A percentile compares a stretch with the other conserved stretches of the same genome.
phyloP scores from a whole-genome alignment of 2,888 invertebrate genomes.

The Brachynemurus nebulosus region DNA sequence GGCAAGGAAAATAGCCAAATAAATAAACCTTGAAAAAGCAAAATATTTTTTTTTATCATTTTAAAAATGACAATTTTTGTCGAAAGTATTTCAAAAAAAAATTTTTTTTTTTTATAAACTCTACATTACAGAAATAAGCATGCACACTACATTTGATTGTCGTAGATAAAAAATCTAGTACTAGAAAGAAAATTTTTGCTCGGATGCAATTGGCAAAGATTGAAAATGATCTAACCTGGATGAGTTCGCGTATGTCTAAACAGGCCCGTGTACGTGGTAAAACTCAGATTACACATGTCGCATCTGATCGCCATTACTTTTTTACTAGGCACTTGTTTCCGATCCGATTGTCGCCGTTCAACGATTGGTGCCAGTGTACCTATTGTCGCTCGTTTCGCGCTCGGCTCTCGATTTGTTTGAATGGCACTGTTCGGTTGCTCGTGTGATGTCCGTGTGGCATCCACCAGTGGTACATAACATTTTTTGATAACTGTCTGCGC shows the following conservation, averaged over 20 bases:
- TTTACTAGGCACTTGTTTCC: conserved; percentile 8
- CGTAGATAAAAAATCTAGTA: neutral
- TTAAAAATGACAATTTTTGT: too few relatives aligned
- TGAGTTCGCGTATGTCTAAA: conserved; percentile 17
- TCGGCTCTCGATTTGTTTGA: neutral
- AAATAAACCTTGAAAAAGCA: too few relatives aligned
- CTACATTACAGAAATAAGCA: neutral
- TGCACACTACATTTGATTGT: neutral
- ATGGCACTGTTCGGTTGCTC: neutral
- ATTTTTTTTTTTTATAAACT: neutral
- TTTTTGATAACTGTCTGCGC: too few relatives aligned
- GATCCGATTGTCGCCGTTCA: conserved; percentile 2
- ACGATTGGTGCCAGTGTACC: neutral
- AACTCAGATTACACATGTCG: conserved; percentile 23
- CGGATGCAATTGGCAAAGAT: neutral
- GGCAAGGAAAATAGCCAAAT: too few relatives aligned
- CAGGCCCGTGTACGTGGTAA: conserved; percentile 22
- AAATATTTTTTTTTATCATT: too few relatives aligned
- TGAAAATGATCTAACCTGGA: neutral
- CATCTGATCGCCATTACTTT: conserved; percentile 18
- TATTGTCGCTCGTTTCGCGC: too few relatives aligned
- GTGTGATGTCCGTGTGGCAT: too few relatives aligned
- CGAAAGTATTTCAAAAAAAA: conserved; percentile 1
- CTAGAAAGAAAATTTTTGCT: neutral
- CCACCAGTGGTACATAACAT: too few relatives aligned